A percentile compares a stretch with the other conserved stretches of the same genome.
phyloP scores from a whole-genome alignment of 2,888 invertebrate species.

The Entomobrya multifasciata region DNA sequence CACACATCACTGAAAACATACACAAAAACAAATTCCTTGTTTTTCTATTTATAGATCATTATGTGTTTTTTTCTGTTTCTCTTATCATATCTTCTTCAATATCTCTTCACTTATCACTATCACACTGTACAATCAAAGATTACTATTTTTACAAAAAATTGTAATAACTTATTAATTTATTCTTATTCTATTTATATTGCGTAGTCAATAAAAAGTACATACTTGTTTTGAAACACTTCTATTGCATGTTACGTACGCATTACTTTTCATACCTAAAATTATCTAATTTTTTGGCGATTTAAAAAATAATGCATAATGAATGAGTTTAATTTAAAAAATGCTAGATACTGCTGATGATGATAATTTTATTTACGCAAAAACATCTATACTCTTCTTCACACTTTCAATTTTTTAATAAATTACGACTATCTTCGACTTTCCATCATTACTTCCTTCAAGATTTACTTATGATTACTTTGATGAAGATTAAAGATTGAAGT shows the following conservation, averaged over 20 bases:
- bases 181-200: conserved; percentile 19
- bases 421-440: too few species aligned
- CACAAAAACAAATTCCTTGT: background rate
- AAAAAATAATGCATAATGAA: background rate
- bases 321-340: background rate
- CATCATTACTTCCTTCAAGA: too few species aligned
- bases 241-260: background rate
- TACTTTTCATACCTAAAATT: too few species aligned
- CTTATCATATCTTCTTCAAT: background rate
- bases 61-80: background rate
- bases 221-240: background rate
- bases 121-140: background rate
- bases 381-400: conserved; percentile 9
- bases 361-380: too few species aligned
- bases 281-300: too few species aligned
- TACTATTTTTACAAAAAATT: background rate
- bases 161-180: conserved; percentile 17
- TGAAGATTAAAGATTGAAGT: too few species aligned
- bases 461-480: too few species aligned
- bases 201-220: conserved; percentile 16
- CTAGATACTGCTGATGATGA: background rate
- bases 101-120: background rate
- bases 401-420: background rate
- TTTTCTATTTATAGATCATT: background rate
- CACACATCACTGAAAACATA: background rate